Percentiles rank a stretch among this genome's conserved stretches.
Evolutionary conservation across 2,797 vertebrate species (phyloP).

Genomic region (Crenichthys baileyi): DNA sequence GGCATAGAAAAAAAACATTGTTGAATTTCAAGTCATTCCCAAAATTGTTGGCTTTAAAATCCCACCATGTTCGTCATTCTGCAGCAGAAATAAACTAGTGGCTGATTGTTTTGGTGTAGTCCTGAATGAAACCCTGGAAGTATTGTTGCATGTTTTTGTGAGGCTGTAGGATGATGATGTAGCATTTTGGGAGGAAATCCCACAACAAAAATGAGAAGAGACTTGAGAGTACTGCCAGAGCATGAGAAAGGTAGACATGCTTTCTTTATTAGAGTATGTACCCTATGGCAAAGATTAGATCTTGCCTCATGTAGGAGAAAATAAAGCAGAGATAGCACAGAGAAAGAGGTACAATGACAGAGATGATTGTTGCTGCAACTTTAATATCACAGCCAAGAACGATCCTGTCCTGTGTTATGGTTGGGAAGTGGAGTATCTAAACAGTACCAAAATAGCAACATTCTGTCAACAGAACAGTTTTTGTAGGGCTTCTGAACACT

Average conservation of each 20-base stretch:
- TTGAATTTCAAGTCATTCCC: slow-evolving; percentile 88
- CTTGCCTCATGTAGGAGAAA: slow-evolving; percentile 87
- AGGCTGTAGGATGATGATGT: slow-evolving; percentile 83
- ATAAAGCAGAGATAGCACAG: slow-evolving; percentile 75
- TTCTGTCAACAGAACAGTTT: no score
- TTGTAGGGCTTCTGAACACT: no score
- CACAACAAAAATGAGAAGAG: slow-evolving; percentile 80
- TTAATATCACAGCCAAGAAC: slow-evolving; percentile 72
- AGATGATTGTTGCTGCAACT: slow-evolving; percentile 26
- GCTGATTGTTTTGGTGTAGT: slow-evolving; percentile 8
- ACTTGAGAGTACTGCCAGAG: slow-evolving; percentile 65
- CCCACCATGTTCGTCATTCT: background rate
- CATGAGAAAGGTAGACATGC: slow-evolving; percentile 57
- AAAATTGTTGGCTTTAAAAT: slow-evolving; percentile 72
- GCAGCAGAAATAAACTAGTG: slow-evolving; percentile 1
- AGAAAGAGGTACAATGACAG: slow-evolving; percentile 6
- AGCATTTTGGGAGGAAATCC: slow-evolving; percentile 86
- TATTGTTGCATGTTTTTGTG: slow-evolving; percentile 68
- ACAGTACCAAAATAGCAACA: slow-evolving; percentile 34
- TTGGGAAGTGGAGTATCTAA: slow-evolving; percentile 34
- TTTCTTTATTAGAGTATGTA: slow-evolving; percentile 53
- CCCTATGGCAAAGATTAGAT: slow-evolving; percentile 77
- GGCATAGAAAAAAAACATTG: slow-evolving; percentile 56
- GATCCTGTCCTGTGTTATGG: slow-evolving; percentile 70
- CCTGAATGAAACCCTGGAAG: slow-evolving; percentile 20